Conservation (phyloP, 2,888 invertebrate species). For the Furcula furcula region DNA sequence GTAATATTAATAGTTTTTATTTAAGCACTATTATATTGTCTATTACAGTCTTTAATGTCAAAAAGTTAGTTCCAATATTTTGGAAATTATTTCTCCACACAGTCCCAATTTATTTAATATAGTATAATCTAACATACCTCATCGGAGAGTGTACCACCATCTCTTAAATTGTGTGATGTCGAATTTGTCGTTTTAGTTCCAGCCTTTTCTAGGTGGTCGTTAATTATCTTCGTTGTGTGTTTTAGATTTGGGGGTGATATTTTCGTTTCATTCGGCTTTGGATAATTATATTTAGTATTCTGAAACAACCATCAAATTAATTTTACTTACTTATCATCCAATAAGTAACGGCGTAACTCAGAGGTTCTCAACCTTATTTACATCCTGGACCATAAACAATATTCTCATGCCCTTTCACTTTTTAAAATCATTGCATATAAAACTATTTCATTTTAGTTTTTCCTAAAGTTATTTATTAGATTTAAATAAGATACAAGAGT, state of each 20-base stretch:
- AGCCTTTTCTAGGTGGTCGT: slow-evolving; percentile 43
- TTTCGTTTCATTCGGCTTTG: slow-evolving; percentile 47
- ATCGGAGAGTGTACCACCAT: slow-evolving; percentile 35
- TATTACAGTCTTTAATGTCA: neutral
- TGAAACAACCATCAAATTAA: slow-evolving; percentile 3
- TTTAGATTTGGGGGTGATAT: slow-evolving; percentile 33
- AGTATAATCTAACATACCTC: slow-evolving; percentile 41
- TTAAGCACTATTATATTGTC: neutral
- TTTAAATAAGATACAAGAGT: too few relatives aligned
- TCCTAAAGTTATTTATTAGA: too few relatives aligned
- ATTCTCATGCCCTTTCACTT: too few relatives aligned
- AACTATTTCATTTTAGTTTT: too few relatives aligned
- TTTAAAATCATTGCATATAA: too few relatives aligned
- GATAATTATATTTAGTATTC: slow-evolving; percentile 22
- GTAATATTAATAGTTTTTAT: neutral
- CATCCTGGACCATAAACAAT: too few relatives aligned
- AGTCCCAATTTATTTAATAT: neutral
- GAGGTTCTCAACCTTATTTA: too few relatives aligned
- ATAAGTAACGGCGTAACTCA: too few relatives aligned
- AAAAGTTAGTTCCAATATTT: neutral
- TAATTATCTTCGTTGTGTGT: slow-evolving; percentile 31
- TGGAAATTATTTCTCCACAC: too few relatives aligned
- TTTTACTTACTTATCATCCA: neutral
- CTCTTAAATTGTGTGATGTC: slow-evolving; percentile 33
- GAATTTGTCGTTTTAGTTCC: slow-evolving; percentile 33